Base-by-base conservation (phyloP, 1,140 invertebrate species). In the Penaeus chinensis region DNA sequence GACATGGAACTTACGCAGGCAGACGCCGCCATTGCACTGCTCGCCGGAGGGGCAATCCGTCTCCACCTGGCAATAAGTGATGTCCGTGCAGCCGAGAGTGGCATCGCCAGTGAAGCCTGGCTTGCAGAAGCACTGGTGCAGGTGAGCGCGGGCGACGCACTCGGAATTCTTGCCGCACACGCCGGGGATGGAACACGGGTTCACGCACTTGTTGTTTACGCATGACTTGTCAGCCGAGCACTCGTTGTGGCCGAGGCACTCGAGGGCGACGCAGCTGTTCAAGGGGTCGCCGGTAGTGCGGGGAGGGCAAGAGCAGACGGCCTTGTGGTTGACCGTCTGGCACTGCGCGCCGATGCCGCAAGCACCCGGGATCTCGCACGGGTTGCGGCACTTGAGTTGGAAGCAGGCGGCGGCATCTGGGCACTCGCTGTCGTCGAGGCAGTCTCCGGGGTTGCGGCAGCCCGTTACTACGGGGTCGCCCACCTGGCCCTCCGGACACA, bases 101-200 rank as follows among this genome's bases (percentile, higher is more conserved):
- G 97, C 96, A 93, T 98, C 96, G 77, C 97, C 97, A 18, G 96
- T 97, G 85, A 94, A 96, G 27, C 96, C 97, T 24, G 96, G 93
- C 91, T 94, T 93, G 91, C 97, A 98, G 11, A 94, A 94, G 91
- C 97, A 98, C 20, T 95, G 93, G n/a, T 91, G 91, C 71, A 96
- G 89, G 82, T 92, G 92, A 27, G 90, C 96, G 81, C 93, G 93
- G 0, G 95, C 93, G 20, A 92, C 92, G 91, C 96, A 97, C 77
- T 94, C 94, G 2, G 96, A 95, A 90, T 96, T 95, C 87, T 95
- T 94, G 2, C 97, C 97, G 91, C 97, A 98, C 8, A 96, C 95
- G 90, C 96, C 96, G 3, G 95, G 93, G 37, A 97, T 93, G 1
- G 94, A 94, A 91, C 96, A 98, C 1, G 96, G 95, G 92, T 97